These are phyloP conservation scores for Pilophorus perplexus DNA, from an alignment of 2,888 invertebrate genomes.

Conservation along the genomic window DNA sequence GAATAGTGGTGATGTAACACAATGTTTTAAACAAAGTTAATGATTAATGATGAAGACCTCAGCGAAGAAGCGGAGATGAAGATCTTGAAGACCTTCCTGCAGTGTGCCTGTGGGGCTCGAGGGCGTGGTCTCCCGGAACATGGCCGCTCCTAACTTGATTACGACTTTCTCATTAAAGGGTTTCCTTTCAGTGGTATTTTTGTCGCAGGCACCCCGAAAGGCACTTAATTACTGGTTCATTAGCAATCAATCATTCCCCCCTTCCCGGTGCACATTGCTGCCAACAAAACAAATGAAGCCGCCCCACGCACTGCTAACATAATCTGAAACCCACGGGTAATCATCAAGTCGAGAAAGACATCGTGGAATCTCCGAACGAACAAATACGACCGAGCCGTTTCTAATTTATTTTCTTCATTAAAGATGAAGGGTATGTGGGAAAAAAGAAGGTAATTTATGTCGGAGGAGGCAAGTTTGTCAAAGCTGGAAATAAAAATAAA, in stretches of 20 bases:
- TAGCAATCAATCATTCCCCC: background rate
- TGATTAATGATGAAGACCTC: slow-evolving; percentile 26
- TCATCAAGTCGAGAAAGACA: slow-evolving; percentile 10
- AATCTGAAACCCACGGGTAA: background rate
- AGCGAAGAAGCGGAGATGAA: slow-evolving; percentile 11
- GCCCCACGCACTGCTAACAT: background rate
- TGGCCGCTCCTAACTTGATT: slow-evolving; percentile 40
- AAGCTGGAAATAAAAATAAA: too few species aligned
- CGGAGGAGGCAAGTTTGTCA: background rate
- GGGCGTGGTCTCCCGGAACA: slow-evolving; percentile 30
- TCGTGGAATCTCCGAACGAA: background rate
- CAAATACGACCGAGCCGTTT: slow-evolving; percentile 1
- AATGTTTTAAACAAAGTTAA: slow-evolving; percentile 23
- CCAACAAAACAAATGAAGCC: too few species aligned
- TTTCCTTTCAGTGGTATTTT: background rate
- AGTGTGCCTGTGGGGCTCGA: background rate
- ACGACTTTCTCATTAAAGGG: slow-evolving; percentile 34
- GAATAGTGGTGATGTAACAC: background rate
- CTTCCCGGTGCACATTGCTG: too few species aligned
- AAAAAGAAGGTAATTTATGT: slow-evolving; percentile 19
- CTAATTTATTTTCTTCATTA: slow-evolving; percentile 15
- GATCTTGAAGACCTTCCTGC: background rate
- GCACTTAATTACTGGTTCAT: background rate
- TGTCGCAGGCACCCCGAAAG: background rate
- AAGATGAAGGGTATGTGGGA: background rate